These are phyloP conservation scores for Propithecus perrieri DNA, from an alignment of 2,797 vertebrate species.

Conservation along the genomic window DNA sequence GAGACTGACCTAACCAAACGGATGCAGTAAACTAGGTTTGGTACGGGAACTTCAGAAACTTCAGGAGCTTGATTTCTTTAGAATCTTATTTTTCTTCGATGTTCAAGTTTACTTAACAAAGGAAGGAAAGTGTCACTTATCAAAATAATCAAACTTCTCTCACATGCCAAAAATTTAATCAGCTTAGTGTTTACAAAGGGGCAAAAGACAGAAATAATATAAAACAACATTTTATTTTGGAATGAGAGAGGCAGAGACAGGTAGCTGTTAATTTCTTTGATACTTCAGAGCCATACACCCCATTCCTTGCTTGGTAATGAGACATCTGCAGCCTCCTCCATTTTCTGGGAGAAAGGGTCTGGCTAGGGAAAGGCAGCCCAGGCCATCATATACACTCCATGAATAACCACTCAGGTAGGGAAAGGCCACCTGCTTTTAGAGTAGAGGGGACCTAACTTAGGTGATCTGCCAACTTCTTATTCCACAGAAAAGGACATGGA, in stretches of 20 bases:
- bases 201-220: neutral
- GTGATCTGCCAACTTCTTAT: neutral
- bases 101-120: neutral
- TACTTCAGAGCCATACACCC: neutral
- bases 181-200: neutral
- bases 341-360: neutral
- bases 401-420: neutral
- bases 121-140: neutral
- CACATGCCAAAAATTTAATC: neutral
- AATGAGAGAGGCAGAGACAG: neutral
- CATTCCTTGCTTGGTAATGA: neutral
- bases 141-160: neutral
- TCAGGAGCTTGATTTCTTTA: neutral
- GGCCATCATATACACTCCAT: neutral
- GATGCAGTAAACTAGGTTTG: neutral
- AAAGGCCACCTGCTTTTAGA: neutral
- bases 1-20: neutral
- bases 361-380: neutral
- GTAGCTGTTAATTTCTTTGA: neutral
- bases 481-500: neutral
- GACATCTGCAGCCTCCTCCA: neutral
- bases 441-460: neutral
- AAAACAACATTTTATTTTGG: neutral
- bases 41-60: neutral
- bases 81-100: constrained; percentile 12